Evolutionary conservation across 1,140 invertebrate species (phyloP).

Genomic region (Aphelinus certus): DNA sequence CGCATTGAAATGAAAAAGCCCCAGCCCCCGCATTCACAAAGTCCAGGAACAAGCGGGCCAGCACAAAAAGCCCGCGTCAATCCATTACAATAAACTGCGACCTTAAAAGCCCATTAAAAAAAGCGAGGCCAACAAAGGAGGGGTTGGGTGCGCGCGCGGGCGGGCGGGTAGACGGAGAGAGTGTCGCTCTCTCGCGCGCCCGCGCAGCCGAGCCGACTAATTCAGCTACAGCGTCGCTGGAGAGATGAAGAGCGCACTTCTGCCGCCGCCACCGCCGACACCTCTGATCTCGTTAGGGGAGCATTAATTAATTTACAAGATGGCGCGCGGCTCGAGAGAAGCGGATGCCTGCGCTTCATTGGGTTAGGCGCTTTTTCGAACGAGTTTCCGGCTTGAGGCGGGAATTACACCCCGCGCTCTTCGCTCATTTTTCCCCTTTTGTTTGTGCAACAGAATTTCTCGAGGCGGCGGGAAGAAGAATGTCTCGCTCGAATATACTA

Average conservation of each 20-base stretch:
- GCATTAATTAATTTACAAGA: conserved; percentile 65
- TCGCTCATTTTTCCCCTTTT: too few species aligned
- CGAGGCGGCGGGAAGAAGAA: too few species aligned
- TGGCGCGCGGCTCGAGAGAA: conserved; percentile 43
- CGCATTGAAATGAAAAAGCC: too few species aligned
- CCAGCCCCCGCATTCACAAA: too few species aligned
- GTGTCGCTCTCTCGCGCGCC: not conserved
- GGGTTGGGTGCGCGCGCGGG: not conserved
- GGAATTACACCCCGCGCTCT: too few species aligned
- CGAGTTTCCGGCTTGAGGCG: too few species aligned
- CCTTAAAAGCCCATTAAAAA: conserved; percentile 22
- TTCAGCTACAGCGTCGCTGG: not conserved
- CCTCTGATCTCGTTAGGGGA: conserved; percentile 62
- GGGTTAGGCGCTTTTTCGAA: too few species aligned
- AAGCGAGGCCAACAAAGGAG: not conserved
- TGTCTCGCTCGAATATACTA: too few species aligned
- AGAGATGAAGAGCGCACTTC: conserved; percentile 4
- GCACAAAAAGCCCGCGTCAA: not conserved
- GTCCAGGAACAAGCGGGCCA: too few species aligned
- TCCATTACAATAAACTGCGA: conserved; percentile 29
- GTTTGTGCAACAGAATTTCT: too few species aligned
- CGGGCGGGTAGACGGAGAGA: not conserved
- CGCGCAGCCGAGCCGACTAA: conserved; percentile 7
- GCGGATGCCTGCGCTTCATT: not conserved
- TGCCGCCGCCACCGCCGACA: conserved; percentile 48